These are phyloP conservation scores for Panzeria rudis DNA, from an alignment of 2,888 invertebrate species.

Conservation along the genomic window DNA sequence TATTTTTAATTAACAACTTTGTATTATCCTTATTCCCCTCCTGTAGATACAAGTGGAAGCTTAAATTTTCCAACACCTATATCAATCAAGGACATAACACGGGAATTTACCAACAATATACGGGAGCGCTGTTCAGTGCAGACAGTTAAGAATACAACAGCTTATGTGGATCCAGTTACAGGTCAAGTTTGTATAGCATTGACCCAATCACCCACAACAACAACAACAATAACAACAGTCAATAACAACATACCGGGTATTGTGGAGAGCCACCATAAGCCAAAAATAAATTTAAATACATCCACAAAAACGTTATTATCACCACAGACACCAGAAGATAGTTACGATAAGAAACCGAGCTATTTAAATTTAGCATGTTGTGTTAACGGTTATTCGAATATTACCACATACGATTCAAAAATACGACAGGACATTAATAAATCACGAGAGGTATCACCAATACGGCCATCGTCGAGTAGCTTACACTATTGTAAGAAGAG, in stretches of 20 bases:
- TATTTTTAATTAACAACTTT: neutral
- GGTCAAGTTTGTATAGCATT: conserved; percentile 82
- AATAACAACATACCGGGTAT: conserved; percentile 62
- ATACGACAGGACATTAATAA: conserved; percentile 89
- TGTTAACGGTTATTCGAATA: conserved; percentile 94
- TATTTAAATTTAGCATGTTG: conserved; percentile 95
- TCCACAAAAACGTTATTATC: conserved; percentile 42
- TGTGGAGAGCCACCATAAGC: conserved; percentile 66
- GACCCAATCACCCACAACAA: conserved; percentile 66
- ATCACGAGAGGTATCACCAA: conserved; percentile 89
- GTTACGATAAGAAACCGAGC: conserved; percentile 89
- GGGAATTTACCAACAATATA: conserved; percentile 86
- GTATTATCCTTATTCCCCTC: neutral
- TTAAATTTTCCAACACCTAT: conserved; percentile 87
- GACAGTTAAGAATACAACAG: conserved; percentile 77
- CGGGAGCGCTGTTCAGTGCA: conserved; percentile 84
- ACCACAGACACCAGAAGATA: conserved; percentile 71
- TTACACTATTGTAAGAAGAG: conserved; percentile 84
- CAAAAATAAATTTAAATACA: conserved; percentile 16
- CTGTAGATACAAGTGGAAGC: conserved; percentile 86
- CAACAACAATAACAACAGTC: conserved; percentile 25
- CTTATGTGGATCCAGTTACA: conserved; percentile 78
- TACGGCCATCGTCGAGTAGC: conserved; percentile 85
- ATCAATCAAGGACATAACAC: conserved; percentile 85
- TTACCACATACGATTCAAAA: conserved; percentile 93